phyloP scores from a whole-genome alignment of 2,888 invertebrate genomes.

The Colostygia pectinataria region DNA sequence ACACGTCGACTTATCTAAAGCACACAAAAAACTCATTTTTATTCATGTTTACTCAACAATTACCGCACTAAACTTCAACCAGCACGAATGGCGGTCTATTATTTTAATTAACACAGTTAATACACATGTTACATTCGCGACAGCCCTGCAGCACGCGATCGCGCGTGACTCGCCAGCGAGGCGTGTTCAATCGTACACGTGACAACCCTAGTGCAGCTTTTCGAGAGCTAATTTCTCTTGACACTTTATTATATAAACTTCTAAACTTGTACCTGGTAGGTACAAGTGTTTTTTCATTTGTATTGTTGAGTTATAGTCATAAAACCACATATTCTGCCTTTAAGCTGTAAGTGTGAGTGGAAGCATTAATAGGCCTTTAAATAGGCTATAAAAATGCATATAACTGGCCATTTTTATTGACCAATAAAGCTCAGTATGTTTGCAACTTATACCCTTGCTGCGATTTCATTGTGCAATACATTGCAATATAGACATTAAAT shows the following conservation, averaged over 20 bases:
- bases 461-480: too few relatives aligned
- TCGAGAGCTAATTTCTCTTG: not conserved
- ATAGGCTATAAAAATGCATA: too few relatives aligned
- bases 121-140: constrained; percentile 9
- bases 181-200: constrained; percentile 11
- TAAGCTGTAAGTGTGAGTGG: not conserved
- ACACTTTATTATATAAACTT: not conserved
- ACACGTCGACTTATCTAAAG: too few relatives aligned
- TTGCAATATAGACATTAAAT: too few relatives aligned
- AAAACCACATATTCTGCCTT: too few relatives aligned
- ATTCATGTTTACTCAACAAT: not conserved
- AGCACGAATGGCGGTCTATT: not conserved
- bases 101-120: not conserved
- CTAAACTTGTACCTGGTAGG: too few relatives aligned
- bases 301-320: too few relatives aligned
- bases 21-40: not conserved
- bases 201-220: constrained; percentile 11
- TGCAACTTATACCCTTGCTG: too few relatives aligned
- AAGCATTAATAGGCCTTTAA: too few relatives aligned
- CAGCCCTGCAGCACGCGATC: constrained; percentile 17
- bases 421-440: too few relatives aligned
- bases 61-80: not conserved
- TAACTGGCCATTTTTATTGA: too few relatives aligned
- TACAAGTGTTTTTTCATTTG: too few relatives aligned
- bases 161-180: constrained; percentile 15